phyloP scores from a whole-genome alignment of 2,113 vertebrate genomes.

The Gobiocypris rarus region DNA sequence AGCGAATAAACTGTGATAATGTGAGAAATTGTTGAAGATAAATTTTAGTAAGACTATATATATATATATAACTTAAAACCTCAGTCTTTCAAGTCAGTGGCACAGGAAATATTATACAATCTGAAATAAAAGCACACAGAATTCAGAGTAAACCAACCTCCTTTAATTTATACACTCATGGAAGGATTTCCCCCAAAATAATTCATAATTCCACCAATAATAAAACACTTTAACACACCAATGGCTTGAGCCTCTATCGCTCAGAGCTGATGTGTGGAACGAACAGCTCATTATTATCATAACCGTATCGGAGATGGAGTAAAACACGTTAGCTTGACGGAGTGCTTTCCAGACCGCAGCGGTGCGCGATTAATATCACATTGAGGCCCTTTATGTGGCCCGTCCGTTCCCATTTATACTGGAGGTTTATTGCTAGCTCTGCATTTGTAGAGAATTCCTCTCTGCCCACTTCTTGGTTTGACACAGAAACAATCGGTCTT shows the following conservation, averaged over 20 bases:
- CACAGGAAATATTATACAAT: not conserved
- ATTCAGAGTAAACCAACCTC: not conserved
- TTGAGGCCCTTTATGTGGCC: constrained; percentile 49
- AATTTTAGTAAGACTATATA: too few species aligned
- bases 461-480: constrained; percentile 13
- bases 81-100: too few species aligned
- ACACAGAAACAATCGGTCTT: constrained; percentile 34
- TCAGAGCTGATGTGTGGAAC: constrained; percentile 35
- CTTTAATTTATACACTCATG: not conserved
- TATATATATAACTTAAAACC: too few species aligned
- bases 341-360: constrained; percentile 38
- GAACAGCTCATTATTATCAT: constrained; percentile 47
- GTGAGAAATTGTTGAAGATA: too few species aligned
- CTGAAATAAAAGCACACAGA: not conserved
- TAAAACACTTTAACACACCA: constrained; percentile 41
- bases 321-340: constrained; percentile 51
- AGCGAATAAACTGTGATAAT: too few species aligned
- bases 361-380: constrained; percentile 42
- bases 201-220: constrained; percentile 21
- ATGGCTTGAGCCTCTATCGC: constrained; percentile 24
- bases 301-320: constrained; percentile 45
- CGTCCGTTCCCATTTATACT: constrained; percentile 44
- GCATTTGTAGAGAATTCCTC: constrained; percentile 48
- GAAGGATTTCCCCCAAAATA: not conserved
- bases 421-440: constrained; percentile 49